Base-by-base conservation (phyloP, 2,797 vertebrate genomes). In the Peromyscus aztecus region DNA sequence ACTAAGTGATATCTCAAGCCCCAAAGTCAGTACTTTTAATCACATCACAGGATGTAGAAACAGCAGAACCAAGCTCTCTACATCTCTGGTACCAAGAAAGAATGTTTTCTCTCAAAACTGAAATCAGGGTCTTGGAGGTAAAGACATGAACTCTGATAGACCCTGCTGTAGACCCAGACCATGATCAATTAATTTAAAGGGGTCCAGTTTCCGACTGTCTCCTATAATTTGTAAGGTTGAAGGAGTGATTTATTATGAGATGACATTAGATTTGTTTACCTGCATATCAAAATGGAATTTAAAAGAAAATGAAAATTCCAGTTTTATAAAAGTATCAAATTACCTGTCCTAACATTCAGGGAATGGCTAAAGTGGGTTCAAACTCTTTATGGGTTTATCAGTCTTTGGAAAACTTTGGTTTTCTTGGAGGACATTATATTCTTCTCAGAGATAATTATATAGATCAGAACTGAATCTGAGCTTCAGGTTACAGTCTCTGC, bases 301-400 rank as follows among this genome's bases (percentile, higher is more conserved):
- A 57, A 2, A 90, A 94, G 65, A 78, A 92, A 95, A 90, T 80
- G 52, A 4, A 84, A 96, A 88, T 13, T 87, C 73, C 12, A 94
- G 17, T 92, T 92, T 43, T 61, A 69, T 71, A 63, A n/a, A 81
- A 84, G 17, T 37, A 92, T 11, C 37, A 40, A 37, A 76, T 77
- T 16, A 3, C 12, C 17, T 89, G 69, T 71, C 49, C 65, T 88
- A 81, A 77, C 24, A 75, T 12, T 87, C 37, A 89, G 27, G 69
- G 65, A 83, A 85, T n/a, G 43, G 27, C 27, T 92, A 57, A 91
- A 65, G 29, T 65, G 40, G 89, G 76, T 67, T 92, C 37, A 92
- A 49, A 16, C 13, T 94, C 46, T 67, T 40, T 14, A 69, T 61
- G 37, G 89, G 71, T 61, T 77, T 82, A 63, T 52, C 67, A 21